Conservation (phyloP, 2,797 vertebrate genomes). For the Buceros bicornis region DNA sequence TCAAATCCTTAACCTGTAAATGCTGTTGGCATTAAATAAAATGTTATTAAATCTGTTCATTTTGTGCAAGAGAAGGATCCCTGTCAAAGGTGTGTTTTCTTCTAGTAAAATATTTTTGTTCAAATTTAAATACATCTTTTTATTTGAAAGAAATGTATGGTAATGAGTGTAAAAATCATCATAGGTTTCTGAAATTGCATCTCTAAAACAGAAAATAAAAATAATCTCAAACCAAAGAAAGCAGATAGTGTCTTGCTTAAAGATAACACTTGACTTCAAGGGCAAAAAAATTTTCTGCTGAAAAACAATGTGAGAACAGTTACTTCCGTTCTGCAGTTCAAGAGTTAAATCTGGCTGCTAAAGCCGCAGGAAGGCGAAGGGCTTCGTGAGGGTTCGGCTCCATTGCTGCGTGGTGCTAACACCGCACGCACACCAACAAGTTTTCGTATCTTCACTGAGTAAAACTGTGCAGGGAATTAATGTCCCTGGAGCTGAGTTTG, state of each 20-base stretch:
- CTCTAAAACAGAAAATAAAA: conserved; percentile 60
- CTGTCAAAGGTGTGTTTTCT: conserved; percentile 1
- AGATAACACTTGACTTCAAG: background rate
- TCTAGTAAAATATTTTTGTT: conserved; percentile 29
- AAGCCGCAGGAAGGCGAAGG: background rate
- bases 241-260: conserved; percentile 64
- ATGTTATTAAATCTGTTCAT: background rate
- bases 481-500: background rate
- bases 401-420: background rate
- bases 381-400: background rate
- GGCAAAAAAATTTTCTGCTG: background rate
- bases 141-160: conserved; percentile 17
- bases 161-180: conserved; percentile 21
- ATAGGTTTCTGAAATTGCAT: conserved; percentile 33
- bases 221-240: conserved; percentile 53
- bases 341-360: background rate
- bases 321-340: background rate
- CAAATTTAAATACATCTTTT: background rate
- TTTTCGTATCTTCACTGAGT: background rate
- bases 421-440: background rate
- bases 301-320: background rate
- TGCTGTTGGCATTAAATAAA: conserved; percentile 63
- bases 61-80: conserved; percentile 10
- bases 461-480: background rate
- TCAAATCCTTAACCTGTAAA: conserved; percentile 52